Percentiles rank a stretch among this genome's conserved stretches.
Conservation (phyloP, 2,797 vertebrate species). For the Pseudotriccus pelzelni region DNA sequence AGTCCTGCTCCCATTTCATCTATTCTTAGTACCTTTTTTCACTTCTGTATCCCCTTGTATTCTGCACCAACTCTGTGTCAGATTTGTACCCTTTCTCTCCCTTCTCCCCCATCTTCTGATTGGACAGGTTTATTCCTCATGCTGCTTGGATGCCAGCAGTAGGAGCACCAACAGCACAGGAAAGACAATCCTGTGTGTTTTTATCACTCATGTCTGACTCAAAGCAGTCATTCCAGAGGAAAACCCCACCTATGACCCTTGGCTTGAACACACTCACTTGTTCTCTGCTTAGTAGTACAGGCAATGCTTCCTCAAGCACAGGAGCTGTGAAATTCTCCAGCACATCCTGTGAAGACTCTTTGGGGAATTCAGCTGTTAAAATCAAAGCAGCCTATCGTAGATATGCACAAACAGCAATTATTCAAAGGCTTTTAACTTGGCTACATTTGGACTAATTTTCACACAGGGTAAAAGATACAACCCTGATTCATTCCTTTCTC, state of each 20-base stretch:
- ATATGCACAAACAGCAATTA: conserved; percentile 11
- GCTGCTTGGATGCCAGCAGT: neutral
- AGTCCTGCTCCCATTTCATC: neutral
- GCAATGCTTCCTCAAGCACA: neutral
- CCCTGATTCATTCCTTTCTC: neutral
- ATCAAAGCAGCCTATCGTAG: neutral
- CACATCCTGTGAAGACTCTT: conserved; percentile 9
- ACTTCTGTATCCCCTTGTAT: neutral
- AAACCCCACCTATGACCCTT: neutral
- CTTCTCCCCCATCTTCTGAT: neutral
- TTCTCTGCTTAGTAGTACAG: neutral
- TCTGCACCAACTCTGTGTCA: accelerated
- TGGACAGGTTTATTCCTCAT: neutral
- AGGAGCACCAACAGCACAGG: neutral
- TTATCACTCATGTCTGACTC: neutral
- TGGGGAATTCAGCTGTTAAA: conserved; percentile 18
- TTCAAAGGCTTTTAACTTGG: conserved; percentile 4
- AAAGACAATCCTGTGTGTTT: neutral
- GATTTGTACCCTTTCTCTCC: neutral
- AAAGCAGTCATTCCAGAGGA: neutral
- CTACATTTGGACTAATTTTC: neutral
- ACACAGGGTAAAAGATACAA: neutral
- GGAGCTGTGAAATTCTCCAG: conserved; percentile 21
- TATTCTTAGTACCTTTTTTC: neutral
- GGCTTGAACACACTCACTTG: neutral